Base-by-base conservation (phyloP, 2,797 vertebrate genomes). In the Spondyliosoma cantharus region DNA sequence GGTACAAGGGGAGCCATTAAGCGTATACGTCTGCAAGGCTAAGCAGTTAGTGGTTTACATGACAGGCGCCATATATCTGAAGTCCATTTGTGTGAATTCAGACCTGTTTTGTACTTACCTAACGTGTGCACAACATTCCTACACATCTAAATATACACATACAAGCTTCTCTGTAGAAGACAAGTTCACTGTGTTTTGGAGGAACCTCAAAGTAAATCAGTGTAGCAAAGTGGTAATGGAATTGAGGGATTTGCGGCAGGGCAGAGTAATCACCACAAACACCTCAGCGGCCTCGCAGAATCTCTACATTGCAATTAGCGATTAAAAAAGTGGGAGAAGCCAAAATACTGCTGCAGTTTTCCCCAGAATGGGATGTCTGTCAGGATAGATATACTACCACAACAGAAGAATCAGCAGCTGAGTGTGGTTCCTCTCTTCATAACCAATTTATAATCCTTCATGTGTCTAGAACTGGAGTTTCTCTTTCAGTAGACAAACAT, bases 1-100 rank as follows among this genome's bases (percentile, higher is more conserved):
- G 37, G 46, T 63, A 57, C 50, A 79, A 71, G 78, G 76, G 62
- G 37, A 78, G 62, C 74, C 58, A 80, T 82, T 74, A 78, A 78
- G 57, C 62, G 63, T 60, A 58, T 70, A 60, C n/a, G 67, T 37
- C 37, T 71, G 68, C 37, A 25, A 52, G 22, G 65, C 72, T 69
- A 60, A 77, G 53, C 78, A 80, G 64, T 54, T 64, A 58, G 62
- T 59, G 78, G 37, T 77, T 85, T 77, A 82, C 45, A 68, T 84
- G 77, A 75, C 83, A 74, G 48, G 43, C 49, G 59, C 66, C 60
- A 58, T 77, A 65, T 70, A 82, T 82, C 76, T 71, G 43, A 57
- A 71, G 37, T 62, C 61, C 32, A 79, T 71, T 60, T 80, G 59
- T 25, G 57, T 81, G 58, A 78, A 73, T 71, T 71, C 78, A 61